Conservation (phyloP, 2,888 invertebrate genomes). For the Rhingia rostrata region DNA sequence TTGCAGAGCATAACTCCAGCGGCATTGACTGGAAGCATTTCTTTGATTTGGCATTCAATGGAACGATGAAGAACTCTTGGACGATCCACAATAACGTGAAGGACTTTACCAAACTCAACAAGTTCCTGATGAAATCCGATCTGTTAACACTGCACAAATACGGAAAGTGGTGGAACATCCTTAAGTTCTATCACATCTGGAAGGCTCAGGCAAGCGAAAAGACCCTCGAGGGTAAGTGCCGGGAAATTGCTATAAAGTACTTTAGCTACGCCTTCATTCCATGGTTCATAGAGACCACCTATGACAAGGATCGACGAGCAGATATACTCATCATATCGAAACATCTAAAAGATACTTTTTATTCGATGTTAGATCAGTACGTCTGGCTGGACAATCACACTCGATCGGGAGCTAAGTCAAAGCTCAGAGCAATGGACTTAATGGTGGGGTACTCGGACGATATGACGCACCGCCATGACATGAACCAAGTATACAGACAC, state of each 20-base stretch:
- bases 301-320: constrained; percentile 77
- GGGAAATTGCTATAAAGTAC: constrained; percentile 77
- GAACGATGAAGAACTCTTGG: constrained; percentile 77
- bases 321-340: constrained; percentile 78
- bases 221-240: constrained; percentile 76
- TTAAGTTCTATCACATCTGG: constrained; percentile 79
- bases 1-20: constrained; percentile 77
- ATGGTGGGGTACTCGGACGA: constrained; percentile 79
- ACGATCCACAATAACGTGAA: constrained; percentile 76
- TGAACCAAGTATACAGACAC: constrained; percentile 76
- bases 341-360: constrained; percentile 78
- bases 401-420: constrained; percentile 78
- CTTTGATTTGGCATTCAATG: constrained; percentile 79
- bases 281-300: constrained; percentile 79
- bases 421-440: constrained; percentile 79
- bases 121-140: constrained; percentile 75
- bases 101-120: constrained; percentile 76
- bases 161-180: constrained; percentile 77
- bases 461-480: constrained; percentile 76
- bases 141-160: constrained; percentile 75
- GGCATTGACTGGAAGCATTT: constrained; percentile 79
- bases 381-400: constrained; percentile 80
- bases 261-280: constrained; percentile 79
- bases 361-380: constrained; percentile 78
- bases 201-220: constrained; percentile 73